Evolutionary conservation across 2,888 invertebrate species (phyloP), one percentile per base, ranked within the genome.

Genomic region (Drosophila acutilabella): DNA sequence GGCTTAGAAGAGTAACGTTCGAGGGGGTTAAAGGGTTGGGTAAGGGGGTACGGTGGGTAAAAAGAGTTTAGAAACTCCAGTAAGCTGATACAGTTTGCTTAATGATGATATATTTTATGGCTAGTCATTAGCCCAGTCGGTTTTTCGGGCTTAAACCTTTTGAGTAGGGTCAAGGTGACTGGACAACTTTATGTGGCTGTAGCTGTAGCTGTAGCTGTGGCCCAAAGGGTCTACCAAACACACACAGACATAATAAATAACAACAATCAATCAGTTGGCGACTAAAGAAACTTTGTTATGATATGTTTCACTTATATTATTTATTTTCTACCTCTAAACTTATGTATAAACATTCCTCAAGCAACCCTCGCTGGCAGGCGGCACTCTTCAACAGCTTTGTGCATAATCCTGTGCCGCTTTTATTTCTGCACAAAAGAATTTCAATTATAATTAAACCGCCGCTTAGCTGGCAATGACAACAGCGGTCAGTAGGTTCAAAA

Each of bases 101-200:
- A 82, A 82, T 83, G 83, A 82, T 82, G 85, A 74, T 82, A 81
- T 78, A 81, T 74, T 78, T 73, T 75, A 73, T 64, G 70, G 78
- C 75, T 54, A 69, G 73, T 82, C 82, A 80, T 82, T 82, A 77
- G 72, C 64, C 54, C 64, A 50, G 56, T 61, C 56, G 54, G 66
- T 44, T 59, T 45, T 59, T 45, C n/a, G 58, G 61, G 66, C 64
- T 60, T 59, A 77, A 62, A 16, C 60, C 74, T 58, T 76, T 76
- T 74, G 68, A 77, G 65, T 69, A 70, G 81, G 85, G 77, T 80
- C 71, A 61, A 61, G 60, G 69, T 80, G 81, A 81, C 77, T 78
- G 67, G 50, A 30, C 84, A 68, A 66, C 59, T 77, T 72, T 64
- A 36, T 23, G 45, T 41, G 33, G 52, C 33, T 57, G 51, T 54